A percentile compares a stretch with the other conserved stretches of the same genome.
phyloP scores from a whole-genome alignment of 2,888 invertebrate species.

The Ophonus ardosiacus region DNA sequence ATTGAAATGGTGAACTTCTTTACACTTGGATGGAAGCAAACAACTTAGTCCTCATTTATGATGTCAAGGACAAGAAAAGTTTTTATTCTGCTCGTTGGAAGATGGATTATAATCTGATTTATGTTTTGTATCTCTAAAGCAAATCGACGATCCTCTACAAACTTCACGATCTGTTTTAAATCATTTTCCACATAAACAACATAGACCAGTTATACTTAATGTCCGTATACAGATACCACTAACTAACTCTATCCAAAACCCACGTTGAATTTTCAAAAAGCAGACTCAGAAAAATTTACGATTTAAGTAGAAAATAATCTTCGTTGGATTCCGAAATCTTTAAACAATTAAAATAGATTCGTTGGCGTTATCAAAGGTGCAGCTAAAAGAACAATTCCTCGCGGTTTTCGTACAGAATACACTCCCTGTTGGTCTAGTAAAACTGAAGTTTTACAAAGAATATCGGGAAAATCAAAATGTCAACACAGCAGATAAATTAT shows the following conservation, averaged over 20 bases:
- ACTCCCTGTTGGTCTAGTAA: no score
- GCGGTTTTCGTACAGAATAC: no score
- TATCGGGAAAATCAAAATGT: no score
- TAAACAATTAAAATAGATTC: no score
- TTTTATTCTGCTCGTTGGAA: not conserved
- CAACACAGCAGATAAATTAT: no score
- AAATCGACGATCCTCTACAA: not conserved
- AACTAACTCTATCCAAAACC: not conserved
- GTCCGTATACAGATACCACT: not conserved
- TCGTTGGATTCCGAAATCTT: no score
- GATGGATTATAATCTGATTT: not conserved
- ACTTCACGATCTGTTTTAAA: not conserved
- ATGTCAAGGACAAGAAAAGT: no score
- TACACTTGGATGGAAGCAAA: not conserved
- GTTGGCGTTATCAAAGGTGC: no score
- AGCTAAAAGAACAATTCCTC: no score
- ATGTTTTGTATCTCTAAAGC: not conserved
- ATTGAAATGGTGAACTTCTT: conserved; percentile 5
- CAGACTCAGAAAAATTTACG: no score
- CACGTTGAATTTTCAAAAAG: conserved; percentile 15
- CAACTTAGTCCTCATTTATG: not conserved
- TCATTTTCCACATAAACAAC: not conserved
- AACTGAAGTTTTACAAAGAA: no score
- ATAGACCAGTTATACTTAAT: not conserved
- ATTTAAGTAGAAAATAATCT: no score